Base-by-base conservation (phyloP, 2,797 vertebrate genomes). In the Aulostomus chinensis region DNA sequence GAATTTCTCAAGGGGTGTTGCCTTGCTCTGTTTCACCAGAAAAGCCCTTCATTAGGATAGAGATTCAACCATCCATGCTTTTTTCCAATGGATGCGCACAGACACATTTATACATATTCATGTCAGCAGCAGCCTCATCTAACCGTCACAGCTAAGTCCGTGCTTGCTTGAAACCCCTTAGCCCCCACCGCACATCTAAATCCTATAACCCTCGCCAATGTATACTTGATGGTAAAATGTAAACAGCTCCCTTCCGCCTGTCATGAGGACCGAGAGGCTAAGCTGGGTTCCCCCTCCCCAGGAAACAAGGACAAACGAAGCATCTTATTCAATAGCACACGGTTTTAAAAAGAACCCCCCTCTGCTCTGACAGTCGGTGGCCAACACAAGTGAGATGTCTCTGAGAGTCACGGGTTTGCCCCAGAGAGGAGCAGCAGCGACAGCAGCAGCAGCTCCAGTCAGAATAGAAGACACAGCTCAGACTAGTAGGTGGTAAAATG, bases 41-140 rank as follows among this genome's bases (percentile, higher is more conserved):
- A 75, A 42, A 59, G 13, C 58, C 25, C 25, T 41, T 56, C 31
- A 67, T 73, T 68, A 61, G 37, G 31, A 73, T 22, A 39, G 32
- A 21, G 42, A 62, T 9, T 16, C 48, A 50, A n/a, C 47, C 58
- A 61, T 10, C 68, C 56, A 1, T 72, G 26, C 13, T 16, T 31
- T 71, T 76, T 68, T 60, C 67, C 60, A 74, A 56, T 50, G 63
- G 50, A 52, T 73, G 75, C 71, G 74, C 67, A 63, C 45, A 56
- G 57, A 76, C 36, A 43, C 30, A 51, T 66, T 68, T 53, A 50
- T 67, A 81, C 77, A 83, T 76, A 81, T 83, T 78, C 54, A 75
- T 58, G 64, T 50, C 36, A 54, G 59, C 32, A 9, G 31, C 58
- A 43, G 29, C 45, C 47, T 49, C 37, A 16, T 52, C 41, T 29